phyloP scores from a whole-genome alignment of 2,113 vertebrate genomes.

The Stictonetta naevosa region DNA sequence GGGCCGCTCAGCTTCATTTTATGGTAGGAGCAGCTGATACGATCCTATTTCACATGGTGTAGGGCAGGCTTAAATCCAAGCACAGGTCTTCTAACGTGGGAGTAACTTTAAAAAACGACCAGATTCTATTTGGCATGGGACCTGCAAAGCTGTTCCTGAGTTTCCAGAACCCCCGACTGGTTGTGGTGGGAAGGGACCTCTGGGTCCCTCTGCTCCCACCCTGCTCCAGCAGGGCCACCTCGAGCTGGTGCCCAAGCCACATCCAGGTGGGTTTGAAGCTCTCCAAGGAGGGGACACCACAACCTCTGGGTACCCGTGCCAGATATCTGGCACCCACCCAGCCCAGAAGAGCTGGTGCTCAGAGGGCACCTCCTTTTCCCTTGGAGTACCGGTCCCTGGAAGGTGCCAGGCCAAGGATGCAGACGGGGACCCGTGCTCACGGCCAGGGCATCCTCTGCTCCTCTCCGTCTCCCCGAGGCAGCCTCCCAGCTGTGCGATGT shows the following conservation, averaged over 20 bases:
- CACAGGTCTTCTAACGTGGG: background rate
- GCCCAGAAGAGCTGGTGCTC: too few species aligned
- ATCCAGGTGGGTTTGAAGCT: too few species aligned
- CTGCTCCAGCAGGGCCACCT: background rate
- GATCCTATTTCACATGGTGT: background rate
- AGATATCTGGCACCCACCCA: too few species aligned
- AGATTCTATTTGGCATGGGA: background rate
- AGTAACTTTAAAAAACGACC: background rate
- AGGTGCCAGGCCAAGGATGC: rapidly evolving
- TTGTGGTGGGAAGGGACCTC: background rate
- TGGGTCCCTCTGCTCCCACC: background rate
- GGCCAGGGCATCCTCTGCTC: background rate
- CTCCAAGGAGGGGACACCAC: too few species aligned
- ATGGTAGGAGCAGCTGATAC: background rate
- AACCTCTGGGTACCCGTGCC: too few species aligned
- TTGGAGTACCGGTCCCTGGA: rapidly evolving
- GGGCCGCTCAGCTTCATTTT: background rate
- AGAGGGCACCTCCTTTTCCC: background rate
- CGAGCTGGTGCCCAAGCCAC: too few species aligned
- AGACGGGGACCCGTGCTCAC: rapidly evolving
- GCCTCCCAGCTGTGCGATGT: background rate
- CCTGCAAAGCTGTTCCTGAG: rapidly evolving
- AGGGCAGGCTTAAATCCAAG: rapidly evolving
- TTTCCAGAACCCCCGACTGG: too few species aligned
- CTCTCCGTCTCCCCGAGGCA: background rate